Evolutionary conservation across 2,888 invertebrate genomes (phyloP).

Genomic region (Pheosia tremula): DNA sequence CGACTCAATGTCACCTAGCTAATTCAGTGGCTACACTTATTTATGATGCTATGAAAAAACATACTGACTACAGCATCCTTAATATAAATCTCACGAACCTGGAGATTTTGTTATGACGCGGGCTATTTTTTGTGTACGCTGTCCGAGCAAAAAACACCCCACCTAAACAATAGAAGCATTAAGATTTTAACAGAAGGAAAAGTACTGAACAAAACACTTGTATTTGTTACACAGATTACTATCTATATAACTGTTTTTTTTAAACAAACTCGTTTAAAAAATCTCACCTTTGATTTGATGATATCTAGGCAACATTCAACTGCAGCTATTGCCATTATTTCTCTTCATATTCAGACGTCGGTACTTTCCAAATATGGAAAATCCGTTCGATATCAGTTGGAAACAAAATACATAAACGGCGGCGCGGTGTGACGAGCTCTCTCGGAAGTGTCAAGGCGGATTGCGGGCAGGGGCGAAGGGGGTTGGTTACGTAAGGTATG

Average conservation of each 20-base stretch:
- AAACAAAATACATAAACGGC: conserved; percentile 31
- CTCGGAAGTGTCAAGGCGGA: conserved; percentile 62
- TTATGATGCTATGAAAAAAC: background rate
- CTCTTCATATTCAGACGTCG: background rate
- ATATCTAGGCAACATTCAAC: background rate
- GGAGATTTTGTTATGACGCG: background rate
- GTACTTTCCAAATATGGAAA: conserved; percentile 8
- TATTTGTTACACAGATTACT: too few relatives aligned
- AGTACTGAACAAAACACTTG: too few relatives aligned
- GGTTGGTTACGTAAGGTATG: conserved; percentile 66
- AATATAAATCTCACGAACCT: conserved; percentile 1
- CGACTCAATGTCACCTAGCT: conserved; percentile 4
- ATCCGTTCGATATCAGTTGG: conserved; percentile 28
- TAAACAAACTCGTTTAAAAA: background rate
- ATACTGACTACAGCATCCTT: background rate
- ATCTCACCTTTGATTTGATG: background rate
- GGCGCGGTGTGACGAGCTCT: conserved; percentile 37
- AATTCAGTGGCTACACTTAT: background rate
- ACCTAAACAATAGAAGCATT: too few relatives aligned
- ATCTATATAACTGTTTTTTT: background rate
- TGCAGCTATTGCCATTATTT: background rate
- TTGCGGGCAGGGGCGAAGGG: conserved; percentile 33
- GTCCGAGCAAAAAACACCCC: too few relatives aligned
- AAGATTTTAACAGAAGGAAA: background rate
- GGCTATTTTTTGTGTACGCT: background rate